Evolutionary conservation across 2,797 vertebrate genomes (phyloP), one percentile per base, ranked within the genome.

Genomic region (Rousettus madagascariensis): DNA sequence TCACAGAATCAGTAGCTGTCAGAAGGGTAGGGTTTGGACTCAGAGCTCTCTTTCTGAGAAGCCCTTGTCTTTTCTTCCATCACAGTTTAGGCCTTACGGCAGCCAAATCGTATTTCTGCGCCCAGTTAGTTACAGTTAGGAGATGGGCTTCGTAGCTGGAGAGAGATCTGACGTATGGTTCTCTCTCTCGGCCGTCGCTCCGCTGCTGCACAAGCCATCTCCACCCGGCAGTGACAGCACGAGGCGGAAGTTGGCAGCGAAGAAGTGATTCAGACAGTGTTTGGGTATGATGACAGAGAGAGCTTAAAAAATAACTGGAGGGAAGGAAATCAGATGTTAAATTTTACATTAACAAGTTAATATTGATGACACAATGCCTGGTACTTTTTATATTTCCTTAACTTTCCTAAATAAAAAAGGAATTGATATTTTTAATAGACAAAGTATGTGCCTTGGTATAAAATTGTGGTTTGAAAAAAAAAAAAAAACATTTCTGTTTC

Each of bases 401-500:
- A 66, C 2, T 82, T 72, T 78, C 72, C 46, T n/a, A 26, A 84
- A 36, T 84, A 55, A 66, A 91, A 86, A n/a, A 36, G 22, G 20
- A 75, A 26, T 59, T 22, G 2, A 19, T 43, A 38, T 84, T 88
- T 78, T 87, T 83, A 41, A 38, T 55, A 93, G 65, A 33, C 41
- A 68, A 65, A 57, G 16, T 63, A 77, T 78, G 43, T 63, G 46
- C 30, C 33, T 94, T 49, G 30, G 33, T 84, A 49, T 91, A 53
- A 90, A 92, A 95, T 24, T 24, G 20, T 46, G 69, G 38, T 66
- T 90, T 3, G 78, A 38, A 61, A 72, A 43, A 82, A 80, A 82
- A 80, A 49, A 46, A 46, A 46, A 88, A 55, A 84, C 94, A 94
- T 95, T 97, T 97, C 96, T 97, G 96, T 98, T 97, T 97, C 96